Evolutionary conservation across 2,888 invertebrate species (phyloP).

Genomic region (Scaptomyza flava): DNA sequence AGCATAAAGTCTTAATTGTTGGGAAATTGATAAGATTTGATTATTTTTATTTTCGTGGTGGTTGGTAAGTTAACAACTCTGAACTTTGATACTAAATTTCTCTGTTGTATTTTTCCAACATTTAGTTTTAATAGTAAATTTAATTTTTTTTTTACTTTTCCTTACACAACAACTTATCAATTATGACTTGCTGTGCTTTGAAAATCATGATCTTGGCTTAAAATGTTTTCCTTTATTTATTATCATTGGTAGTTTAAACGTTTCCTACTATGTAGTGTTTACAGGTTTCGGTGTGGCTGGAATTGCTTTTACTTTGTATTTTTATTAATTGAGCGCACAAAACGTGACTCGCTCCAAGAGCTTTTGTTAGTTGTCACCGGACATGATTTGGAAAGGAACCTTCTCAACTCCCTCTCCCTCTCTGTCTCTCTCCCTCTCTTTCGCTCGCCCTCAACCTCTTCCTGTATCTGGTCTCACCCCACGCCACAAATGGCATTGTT

Average conservation of each 20-base stretch:
- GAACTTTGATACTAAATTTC: background rate
- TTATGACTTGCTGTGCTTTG: no score
- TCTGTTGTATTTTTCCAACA: no score
- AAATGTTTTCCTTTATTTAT: no score
- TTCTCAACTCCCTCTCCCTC: slow-evolving; percentile 2
- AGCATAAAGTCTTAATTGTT: slow-evolving; percentile 4
- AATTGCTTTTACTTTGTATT: slow-evolving; percentile 11
- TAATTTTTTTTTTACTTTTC: no score
- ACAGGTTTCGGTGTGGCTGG: slow-evolving; percentile 7
- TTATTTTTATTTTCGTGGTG: background rate
- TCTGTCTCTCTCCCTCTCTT: background rate
- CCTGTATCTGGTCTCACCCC: slow-evolving; percentile 5
- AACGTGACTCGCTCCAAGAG: slow-evolving; percentile 54
- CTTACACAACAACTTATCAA: no score
- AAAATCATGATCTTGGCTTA: no score
- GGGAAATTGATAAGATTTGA: slow-evolving; percentile 11
- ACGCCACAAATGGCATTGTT: slow-evolving; percentile 37
- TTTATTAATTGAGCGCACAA: slow-evolving; percentile 60
- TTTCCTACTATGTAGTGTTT: slow-evolving; percentile 9
- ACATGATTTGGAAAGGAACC: slow-evolving; percentile 35
- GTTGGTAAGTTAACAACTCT: background rate
- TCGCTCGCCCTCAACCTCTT: background rate
- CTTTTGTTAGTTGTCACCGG: slow-evolving; percentile 63
- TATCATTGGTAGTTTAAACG: no score
- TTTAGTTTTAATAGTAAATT: no score